Evolutionary conservation across 2,797 vertebrate species (phyloP).

Genomic region (Rhabdophis nuchalis): DNA sequence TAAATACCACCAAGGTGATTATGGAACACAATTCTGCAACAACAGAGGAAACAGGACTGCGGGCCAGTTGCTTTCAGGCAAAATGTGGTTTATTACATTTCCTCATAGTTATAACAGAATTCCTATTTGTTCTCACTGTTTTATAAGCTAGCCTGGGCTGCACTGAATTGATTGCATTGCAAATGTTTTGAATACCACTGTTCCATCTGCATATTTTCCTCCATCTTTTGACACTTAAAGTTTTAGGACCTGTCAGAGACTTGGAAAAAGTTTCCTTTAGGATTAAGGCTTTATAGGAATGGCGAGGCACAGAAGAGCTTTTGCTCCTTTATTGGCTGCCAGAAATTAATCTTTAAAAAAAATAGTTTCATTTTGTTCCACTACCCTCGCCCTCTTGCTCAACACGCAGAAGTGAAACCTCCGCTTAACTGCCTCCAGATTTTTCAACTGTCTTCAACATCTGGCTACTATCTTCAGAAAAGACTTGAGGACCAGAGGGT

Average conservation of each 20-base stretch:
- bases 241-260: slow-evolving; percentile 17
- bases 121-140: slow-evolving; percentile 45
- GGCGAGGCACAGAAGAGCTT: slow-evolving; percentile 6
- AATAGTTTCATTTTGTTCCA: slow-evolving; percentile 50
- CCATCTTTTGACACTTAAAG: slow-evolving; percentile 20
- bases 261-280: slow-evolving; percentile 34
- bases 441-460: slow-evolving; percentile 38
- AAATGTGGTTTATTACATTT: slow-evolving; percentile 44
- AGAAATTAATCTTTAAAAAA: slow-evolving; percentile 53
- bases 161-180: slow-evolving; percentile 45
- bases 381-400: slow-evolving; percentile 50
- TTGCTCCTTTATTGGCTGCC: slow-evolving; percentile 47
- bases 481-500: slow-evolving; percentile 37
- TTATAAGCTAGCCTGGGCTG: slow-evolving; percentile 40
- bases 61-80: slow-evolving; percentile 50
- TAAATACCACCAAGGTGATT: slow-evolving; percentile 49
- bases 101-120: slow-evolving; percentile 54
- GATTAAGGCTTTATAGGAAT: slow-evolving; percentile 44
- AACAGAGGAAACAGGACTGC: slow-evolving; percentile 43
- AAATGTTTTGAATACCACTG: slow-evolving; percentile 63
- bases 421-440: slow-evolving; percentile 46
- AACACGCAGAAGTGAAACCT: slow-evolving; percentile 63
- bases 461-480: slow-evolving; percentile 48
- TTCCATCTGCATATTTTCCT: slow-evolving; percentile 51
- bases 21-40: not conserved